These are phyloP conservation scores for Amiota mariae DNA, from an alignment of 2,888 invertebrate genomes.

Conservation along the genomic window DNA sequence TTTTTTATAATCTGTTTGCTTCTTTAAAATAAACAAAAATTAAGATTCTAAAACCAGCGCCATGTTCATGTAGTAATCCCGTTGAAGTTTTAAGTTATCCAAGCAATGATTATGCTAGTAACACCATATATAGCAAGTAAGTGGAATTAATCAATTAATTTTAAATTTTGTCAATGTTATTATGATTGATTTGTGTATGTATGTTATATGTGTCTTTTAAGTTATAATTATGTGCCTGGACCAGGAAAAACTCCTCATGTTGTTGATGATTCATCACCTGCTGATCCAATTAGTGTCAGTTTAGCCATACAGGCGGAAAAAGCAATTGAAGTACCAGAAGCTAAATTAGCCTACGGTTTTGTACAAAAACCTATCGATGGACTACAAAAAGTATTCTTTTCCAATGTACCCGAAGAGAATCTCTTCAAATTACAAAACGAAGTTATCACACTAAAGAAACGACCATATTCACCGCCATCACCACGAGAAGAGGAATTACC, in stretches of 20 bases:
- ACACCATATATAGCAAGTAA: constrained; percentile 50
- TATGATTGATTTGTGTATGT: too few species aligned
- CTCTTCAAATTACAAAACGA: constrained; percentile 75
- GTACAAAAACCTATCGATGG: constrained; percentile 74
- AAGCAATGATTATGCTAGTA: constrained; percentile 47
- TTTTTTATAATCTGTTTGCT: too few species aligned
- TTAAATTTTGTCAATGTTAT: neutral
- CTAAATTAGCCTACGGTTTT: constrained; percentile 76
- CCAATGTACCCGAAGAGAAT: constrained; percentile 75
- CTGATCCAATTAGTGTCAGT: constrained; percentile 75
- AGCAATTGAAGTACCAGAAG: constrained; percentile 74
- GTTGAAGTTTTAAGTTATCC: constrained; percentile 39
- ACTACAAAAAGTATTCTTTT: constrained; percentile 57
- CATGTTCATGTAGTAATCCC: neutral
- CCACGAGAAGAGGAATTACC: constrained; percentile 56
- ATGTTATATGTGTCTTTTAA: constrained; percentile 10
- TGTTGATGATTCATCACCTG: constrained; percentile 63
- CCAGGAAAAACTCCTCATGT: constrained; percentile 35
- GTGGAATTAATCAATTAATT: constrained; percentile 27
- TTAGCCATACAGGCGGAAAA: constrained; percentile 73
- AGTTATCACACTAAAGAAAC: constrained; percentile 74
- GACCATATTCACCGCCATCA: constrained; percentile 44
- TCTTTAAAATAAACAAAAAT: too few species aligned
- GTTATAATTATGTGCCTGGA: constrained; percentile 46
- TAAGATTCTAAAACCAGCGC: too few species aligned